Conservation (phyloP, 1,140 invertebrate species). For the Octopus sinensis region DNA sequence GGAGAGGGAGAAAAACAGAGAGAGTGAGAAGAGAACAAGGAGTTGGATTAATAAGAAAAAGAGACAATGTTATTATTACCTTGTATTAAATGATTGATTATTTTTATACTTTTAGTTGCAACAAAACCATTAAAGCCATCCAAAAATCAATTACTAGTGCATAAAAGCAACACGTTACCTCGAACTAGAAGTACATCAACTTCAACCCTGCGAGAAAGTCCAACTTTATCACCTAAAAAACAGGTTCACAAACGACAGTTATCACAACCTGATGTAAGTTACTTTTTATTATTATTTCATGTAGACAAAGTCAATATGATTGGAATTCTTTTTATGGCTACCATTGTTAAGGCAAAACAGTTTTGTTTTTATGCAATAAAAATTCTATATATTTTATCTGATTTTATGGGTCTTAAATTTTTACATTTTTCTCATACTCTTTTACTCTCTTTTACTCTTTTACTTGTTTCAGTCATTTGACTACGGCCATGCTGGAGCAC, state of each 20-base stretch:
- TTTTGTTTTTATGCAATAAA: too few species aligned
- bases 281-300: too few species aligned
- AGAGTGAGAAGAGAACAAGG: background rate
- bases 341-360: too few species aligned
- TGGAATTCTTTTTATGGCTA: too few species aligned
- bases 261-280: conserved; percentile 37
- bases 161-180: conserved; percentile 48
- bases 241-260: conserved; percentile 32
- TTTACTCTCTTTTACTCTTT: too few species aligned
- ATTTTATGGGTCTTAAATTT: too few species aligned
- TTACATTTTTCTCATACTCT: too few species aligned
- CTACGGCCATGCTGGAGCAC: too few species aligned
- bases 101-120: conserved; percentile 29
- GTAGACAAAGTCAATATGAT: too few species aligned
- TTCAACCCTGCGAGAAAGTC: background rate
- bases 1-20: background rate
- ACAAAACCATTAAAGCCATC: conserved; percentile 38
- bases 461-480: too few species aligned
- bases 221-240: conserved; percentile 27
- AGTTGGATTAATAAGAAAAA: background rate
- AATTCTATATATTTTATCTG: too few species aligned
- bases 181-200: conserved; percentile 27
- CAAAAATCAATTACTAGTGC: conserved; percentile 37
- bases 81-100: background rate
- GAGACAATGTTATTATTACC: background rate